Conservation (phyloP, 2,888 invertebrate species). For the Cephus sareptanus region DNA sequence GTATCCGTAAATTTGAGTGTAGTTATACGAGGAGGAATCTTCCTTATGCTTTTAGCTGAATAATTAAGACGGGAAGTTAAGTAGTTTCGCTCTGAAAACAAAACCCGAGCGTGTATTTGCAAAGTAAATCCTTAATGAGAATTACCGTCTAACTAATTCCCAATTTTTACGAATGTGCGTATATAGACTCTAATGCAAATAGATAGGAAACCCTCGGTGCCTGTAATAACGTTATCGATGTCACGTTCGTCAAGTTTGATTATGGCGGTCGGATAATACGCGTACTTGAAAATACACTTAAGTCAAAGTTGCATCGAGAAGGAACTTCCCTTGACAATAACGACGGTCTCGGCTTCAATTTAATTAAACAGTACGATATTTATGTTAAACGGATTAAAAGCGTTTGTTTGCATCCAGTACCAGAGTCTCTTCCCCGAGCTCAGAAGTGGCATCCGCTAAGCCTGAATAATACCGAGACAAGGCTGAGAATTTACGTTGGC, state of each 20-base stretch:
- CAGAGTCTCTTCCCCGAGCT: constrained; percentile 3
- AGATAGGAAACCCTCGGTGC: too few relatives aligned
- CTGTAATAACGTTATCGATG: too few relatives aligned
- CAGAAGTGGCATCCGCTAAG: constrained; percentile 39
- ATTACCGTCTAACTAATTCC: constrained; percentile 20
- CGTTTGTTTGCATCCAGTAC: constrained; percentile 44
- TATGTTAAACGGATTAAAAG: constrained; percentile 56
- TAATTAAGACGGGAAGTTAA: constrained; percentile 35
- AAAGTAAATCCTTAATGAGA: constrained; percentile 30
- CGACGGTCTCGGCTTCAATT: constrained; percentile 28
- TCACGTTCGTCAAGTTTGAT: too few relatives aligned
- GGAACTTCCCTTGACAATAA: too few relatives aligned
- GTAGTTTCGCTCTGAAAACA: constrained; percentile 32
- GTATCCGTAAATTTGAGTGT: too few relatives aligned
- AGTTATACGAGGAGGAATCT: too few relatives aligned
- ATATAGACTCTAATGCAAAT: too few relatives aligned
- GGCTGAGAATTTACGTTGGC: constrained; percentile 42
- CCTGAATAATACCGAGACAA: constrained; percentile 50
- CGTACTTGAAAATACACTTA: too few relatives aligned
- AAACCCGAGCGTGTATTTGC: constrained; percentile 37
- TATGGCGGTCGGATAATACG: too few relatives aligned
- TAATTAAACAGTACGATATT: constrained; percentile 48
- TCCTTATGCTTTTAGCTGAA: constrained; percentile 22
- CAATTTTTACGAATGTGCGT: too few relatives aligned
- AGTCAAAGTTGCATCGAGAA: too few relatives aligned